Conservation (phyloP, 2,888 invertebrate species). For the Leptinotarsa haldemani region DNA sequence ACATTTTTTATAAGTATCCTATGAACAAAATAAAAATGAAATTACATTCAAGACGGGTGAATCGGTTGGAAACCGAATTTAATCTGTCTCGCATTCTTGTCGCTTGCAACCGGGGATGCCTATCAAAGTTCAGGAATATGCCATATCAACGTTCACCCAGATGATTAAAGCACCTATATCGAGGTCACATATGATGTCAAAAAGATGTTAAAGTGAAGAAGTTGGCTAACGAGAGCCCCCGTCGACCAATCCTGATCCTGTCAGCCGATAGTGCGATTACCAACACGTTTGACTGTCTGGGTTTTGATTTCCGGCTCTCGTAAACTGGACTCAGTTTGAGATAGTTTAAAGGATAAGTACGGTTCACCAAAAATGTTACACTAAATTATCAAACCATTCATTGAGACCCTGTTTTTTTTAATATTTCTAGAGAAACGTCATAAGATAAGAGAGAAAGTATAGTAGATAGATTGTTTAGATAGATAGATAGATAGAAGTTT, state of each 20-base stretch:
- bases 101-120: neutral
- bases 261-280: constrained; percentile 56
- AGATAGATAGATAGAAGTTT: too few species aligned
- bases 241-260: constrained; percentile 54
- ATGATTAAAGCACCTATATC: constrained; percentile 53
- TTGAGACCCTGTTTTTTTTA: too few species aligned
- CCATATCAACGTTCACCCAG: constrained; percentile 28
- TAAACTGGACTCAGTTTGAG: constrained; percentile 24
- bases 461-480: too few species aligned
- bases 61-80: neutral
- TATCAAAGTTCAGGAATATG: constrained; percentile 16
- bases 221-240: constrained; percentile 60
- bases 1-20: neutral
- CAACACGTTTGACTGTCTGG: constrained; percentile 55
- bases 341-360: neutral
- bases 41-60: neutral
- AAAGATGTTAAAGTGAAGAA: constrained; percentile 55
- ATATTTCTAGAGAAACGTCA: too few species aligned
- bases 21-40: neutral
- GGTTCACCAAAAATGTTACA: too few species aligned
- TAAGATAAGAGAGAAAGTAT: too few species aligned
- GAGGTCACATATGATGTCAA: constrained; percentile 45
- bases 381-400: too few species aligned
- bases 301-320: constrained; percentile 36
- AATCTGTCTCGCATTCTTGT: neutral